A percentile compares a stretch with the other conserved stretches of the same genome.
Conservation (phyloP, 2,797 vertebrate genomes). For the Periophthalmus magnuspinnatus region DNA sequence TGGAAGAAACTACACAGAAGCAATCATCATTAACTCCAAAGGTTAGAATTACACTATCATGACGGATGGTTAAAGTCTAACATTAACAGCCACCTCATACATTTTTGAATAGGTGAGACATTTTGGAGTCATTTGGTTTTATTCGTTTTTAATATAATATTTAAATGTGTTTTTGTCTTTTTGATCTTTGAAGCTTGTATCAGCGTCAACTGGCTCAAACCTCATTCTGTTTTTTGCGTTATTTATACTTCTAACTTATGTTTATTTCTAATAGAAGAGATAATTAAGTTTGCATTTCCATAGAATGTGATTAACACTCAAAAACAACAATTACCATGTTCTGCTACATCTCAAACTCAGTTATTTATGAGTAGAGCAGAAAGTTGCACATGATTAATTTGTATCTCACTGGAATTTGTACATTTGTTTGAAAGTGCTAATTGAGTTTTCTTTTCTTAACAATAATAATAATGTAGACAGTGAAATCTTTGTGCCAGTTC, state of each 20-base stretch:
- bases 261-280: background rate
- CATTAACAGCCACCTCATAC: background rate
- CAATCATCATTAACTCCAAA: background rate
- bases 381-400: background rate
- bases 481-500: too few relatives aligned
- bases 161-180: too few relatives aligned
- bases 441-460: too few relatives aligned
- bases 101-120: too few relatives aligned
- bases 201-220: background rate
- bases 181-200: too few relatives aligned
- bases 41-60: background rate
- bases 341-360: background rate
- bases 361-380: background rate
- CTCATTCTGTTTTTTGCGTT: background rate
- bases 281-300: background rate
- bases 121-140: too few relatives aligned
- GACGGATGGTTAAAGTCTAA: background rate
- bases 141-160: too few relatives aligned
- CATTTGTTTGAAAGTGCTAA: too few relatives aligned
- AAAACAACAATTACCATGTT: background rate
- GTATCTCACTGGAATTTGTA: too few relatives aligned
- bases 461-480: too few relatives aligned
- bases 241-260: too few relatives aligned
- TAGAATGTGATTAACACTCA: background rate
- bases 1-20: background rate